phyloP scores from a whole-genome alignment of 1,140 invertebrate species.

The Lutraria rhynchaena region DNA sequence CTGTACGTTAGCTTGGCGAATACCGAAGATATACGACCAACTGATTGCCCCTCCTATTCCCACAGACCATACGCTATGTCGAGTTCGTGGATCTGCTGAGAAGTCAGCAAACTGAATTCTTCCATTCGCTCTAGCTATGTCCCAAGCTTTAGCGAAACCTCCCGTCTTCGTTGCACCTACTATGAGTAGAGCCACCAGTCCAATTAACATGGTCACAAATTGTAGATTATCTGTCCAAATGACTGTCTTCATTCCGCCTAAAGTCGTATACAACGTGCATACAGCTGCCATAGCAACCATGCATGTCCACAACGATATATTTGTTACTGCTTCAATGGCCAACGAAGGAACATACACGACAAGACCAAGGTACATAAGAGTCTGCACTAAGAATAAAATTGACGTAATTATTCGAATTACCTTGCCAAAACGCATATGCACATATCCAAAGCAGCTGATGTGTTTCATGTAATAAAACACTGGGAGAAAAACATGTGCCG shows the following conservation, averaged over 20 bases:
- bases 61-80: constrained; percentile 64
- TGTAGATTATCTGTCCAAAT: constrained; percentile 94
- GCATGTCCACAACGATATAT: constrained; percentile 9
- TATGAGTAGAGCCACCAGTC: constrained; percentile 88
- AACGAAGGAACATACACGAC: constrained; percentile 29
- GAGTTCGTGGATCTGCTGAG: constrained; percentile 74
- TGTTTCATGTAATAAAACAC: constrained; percentile 76
- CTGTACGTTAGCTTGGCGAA: constrained; percentile 31
- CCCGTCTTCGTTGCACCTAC: constrained; percentile 88
- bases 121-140: constrained; percentile 81
- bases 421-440: constrained; percentile 85
- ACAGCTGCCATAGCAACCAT: constrained; percentile 25
- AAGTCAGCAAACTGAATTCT: constrained; percentile 14
- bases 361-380: constrained; percentile 81
- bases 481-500: constrained; percentile 75
- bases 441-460: constrained; percentile 86
- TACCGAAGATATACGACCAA: background rate
- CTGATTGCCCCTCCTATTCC: constrained; percentile 12
- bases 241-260: constrained; percentile 95
- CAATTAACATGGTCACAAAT: constrained; percentile 91
- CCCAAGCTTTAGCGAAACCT: constrained; percentile 87
- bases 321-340: constrained; percentile 30
- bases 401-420: constrained; percentile 64
- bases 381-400: constrained; percentile 73
- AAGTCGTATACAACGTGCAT: constrained; percentile 30